phyloP scores from a whole-genome alignment of 2,113 vertebrate genomes.

The Engystomops pustulosus region DNA sequence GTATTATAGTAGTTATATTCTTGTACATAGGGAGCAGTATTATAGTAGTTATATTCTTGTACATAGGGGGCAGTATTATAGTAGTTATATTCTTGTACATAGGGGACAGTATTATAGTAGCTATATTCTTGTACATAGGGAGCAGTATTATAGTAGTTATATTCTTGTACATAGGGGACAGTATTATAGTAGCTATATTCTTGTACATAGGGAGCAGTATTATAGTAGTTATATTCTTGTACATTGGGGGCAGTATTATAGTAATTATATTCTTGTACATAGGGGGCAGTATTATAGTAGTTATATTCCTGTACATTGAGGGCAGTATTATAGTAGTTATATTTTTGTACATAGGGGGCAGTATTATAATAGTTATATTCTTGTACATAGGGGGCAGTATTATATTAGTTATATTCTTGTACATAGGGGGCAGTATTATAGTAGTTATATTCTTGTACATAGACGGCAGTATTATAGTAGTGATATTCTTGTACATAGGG shows the following conservation, averaged over 20 bases:
- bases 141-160: constrained; percentile 2
- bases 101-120: neutral
- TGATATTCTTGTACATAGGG: neutral
- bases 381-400: neutral
- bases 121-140: constrained; percentile 5
- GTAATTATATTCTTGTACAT: no score
- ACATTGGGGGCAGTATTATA: neutral
- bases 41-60: constrained; percentile 3
- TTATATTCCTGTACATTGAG: neutral
- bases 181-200: constrained; percentile 10
- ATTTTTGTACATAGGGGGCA: neutral
- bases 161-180: constrained; percentile 1
- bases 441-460: neutral
- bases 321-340: neutral
- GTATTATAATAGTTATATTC: neutral
- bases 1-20: constrained; percentile 7
- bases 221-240: constrained; percentile 6
- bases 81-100: neutral
- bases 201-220: constrained; percentile 1
- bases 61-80: neutral
- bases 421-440: no score
- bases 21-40: neutral
- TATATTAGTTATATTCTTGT: neutral
- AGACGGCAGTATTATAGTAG: neutral
- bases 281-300: no score